Evolutionary conservation across 1,140 invertebrate species (phyloP).

Genomic region (Drosophila persimilis): DNA sequence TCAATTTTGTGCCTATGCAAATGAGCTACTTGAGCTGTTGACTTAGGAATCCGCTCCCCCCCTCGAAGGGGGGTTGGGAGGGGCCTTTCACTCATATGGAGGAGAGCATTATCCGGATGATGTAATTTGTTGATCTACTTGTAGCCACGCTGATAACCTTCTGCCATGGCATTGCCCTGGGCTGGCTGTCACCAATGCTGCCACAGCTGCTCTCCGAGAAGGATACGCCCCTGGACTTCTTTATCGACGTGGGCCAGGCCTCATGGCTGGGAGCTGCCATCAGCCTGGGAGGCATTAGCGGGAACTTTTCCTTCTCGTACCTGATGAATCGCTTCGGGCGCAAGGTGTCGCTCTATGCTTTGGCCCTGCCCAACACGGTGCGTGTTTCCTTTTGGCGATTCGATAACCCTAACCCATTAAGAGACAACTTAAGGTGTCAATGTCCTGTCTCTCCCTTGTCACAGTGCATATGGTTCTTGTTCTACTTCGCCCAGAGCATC

Average conservation of each 20-base stretch:
- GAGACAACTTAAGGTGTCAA: neutral
- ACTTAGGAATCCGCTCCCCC: no score
- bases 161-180: constrained; percentile 83
- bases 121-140: constrained; percentile 30
- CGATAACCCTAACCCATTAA: no score
- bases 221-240: constrained; percentile 68
- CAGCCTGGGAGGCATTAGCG: constrained; percentile 71
- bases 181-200: constrained; percentile 83
- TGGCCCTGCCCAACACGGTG: constrained; percentile 76
- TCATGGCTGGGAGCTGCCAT: constrained; percentile 78
- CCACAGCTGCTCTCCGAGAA: constrained; percentile 68
- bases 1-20: no score
- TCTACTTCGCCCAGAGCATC: constrained; percentile 70
- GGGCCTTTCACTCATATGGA: no score
- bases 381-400: constrained; percentile 21
- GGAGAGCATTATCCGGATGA: constrained; percentile 6
- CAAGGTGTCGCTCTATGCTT: constrained; percentile 61
- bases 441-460: no score
- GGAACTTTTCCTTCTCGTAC: constrained; percentile 76
- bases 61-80: neutral
- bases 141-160: constrained; percentile 83
- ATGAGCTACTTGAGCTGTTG: no score
- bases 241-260: constrained; percentile 62
- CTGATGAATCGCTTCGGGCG: constrained; percentile 82
- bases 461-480: constrained; percentile 70